phyloP scores from a whole-genome alignment of 2,797 vertebrate genomes.

The Menidia menidia region DNA sequence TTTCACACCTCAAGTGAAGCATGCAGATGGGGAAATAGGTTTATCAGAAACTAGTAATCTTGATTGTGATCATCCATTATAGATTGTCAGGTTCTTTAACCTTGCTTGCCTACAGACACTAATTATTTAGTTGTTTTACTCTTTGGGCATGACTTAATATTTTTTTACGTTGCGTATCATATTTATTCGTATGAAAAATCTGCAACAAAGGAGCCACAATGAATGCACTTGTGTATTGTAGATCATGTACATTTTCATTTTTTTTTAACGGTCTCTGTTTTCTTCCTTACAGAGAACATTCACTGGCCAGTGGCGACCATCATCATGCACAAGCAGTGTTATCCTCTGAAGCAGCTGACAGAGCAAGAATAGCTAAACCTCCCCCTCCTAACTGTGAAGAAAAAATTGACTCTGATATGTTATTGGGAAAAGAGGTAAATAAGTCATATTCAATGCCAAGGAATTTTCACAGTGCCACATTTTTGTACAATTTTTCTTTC shows the following conservation, averaged over 20 bases:
- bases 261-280: neutral
- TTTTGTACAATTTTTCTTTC: neutral
- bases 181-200: too few species aligned
- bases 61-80: too few species aligned
- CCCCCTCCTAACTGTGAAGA: neutral
- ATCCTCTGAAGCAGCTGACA: neutral
- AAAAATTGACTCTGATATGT: neutral
- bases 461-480: neutral
- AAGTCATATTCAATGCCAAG: neutral
- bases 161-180: too few species aligned
- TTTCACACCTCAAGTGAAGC: neutral
- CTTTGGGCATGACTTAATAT: too few species aligned
- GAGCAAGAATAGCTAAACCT: neutral
- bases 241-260: neutral
- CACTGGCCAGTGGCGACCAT: neutral
- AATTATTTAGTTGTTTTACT: too few species aligned
- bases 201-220: too few species aligned
- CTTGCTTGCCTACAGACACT: neutral
- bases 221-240: neutral
- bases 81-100: neutral
- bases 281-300: slow-evolving; percentile 17
- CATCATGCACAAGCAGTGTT: neutral
- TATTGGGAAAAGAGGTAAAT: slow-evolving; percentile 45
- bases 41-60: slow-evolving; percentile 11
- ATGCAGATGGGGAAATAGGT: slow-evolving; percentile 5